phyloP scores from a whole-genome alignment of 2,888 invertebrate genomes.

The Cyclophora punctaria region DNA sequence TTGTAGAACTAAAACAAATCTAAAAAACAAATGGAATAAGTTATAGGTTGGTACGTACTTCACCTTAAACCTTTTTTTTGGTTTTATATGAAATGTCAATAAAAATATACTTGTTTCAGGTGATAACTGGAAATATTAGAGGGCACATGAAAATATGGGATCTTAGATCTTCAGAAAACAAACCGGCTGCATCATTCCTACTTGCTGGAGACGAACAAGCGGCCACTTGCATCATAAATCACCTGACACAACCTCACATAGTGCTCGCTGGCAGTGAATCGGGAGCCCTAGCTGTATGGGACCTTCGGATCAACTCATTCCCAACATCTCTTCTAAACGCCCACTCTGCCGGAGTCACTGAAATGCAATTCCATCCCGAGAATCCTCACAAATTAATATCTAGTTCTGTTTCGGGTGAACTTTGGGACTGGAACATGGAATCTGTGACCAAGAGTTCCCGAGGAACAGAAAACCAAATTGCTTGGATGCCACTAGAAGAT shows the following conservation, averaged over 20 bases:
- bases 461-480: slow-evolving; percentile 55
- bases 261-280: slow-evolving; percentile 89
- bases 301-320: slow-evolving; percentile 86
- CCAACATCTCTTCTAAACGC: slow-evolving; percentile 89
- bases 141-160: slow-evolving; percentile 95
- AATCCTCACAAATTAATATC: slow-evolving; percentile 90
- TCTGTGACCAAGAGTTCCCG: slow-evolving; percentile 54
- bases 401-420: slow-evolving; percentile 85
- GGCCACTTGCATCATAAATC: slow-evolving; percentile 84
- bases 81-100: too few relatives aligned
- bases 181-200: slow-evolving; percentile 81
- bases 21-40: too few relatives aligned
- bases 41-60: too few relatives aligned
- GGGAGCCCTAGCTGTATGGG: slow-evolving; percentile 92
- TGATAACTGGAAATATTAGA: slow-evolving; percentile 89
- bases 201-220: slow-evolving; percentile 83
- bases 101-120: slow-evolving; percentile 47
- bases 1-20: too few relatives aligned
- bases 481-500: slow-evolving; percentile 82
- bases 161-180: slow-evolving; percentile 77
- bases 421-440: slow-evolving; percentile 93
- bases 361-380: slow-evolving; percentile 90
- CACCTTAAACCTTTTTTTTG: too few relatives aligned
- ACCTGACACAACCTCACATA: slow-evolving; percentile 92
- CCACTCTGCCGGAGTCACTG: slow-evolving; percentile 84